Base-by-base conservation (phyloP, 2,797 vertebrate species). In the Borostomias antarcticus region DNA sequence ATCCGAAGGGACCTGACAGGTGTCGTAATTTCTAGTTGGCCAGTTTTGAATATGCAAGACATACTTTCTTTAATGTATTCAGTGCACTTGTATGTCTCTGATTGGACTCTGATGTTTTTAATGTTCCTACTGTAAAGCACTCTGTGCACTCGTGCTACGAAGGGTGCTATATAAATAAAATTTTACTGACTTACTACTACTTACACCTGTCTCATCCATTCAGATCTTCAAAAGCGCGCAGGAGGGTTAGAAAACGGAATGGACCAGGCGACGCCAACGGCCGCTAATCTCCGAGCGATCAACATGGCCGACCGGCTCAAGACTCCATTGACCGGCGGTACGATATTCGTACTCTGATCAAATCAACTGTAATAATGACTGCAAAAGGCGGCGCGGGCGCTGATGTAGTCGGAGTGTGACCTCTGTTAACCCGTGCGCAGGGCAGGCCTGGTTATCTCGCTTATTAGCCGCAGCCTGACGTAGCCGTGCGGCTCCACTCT, bases 331-430 rank as follows among this genome's bases (percentile, higher is more conserved):
- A 59, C 57, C 57, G 25, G 7, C 35, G 9, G 19, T 5, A 8
- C 37, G 13, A 15, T 58, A 58, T 59, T 35, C 25, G n/a, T n/a
- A 28, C 58, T 26, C 13, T 13, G 28, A 23, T 45, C 23, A 26
- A 59, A 59, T 43, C 17, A 17, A 56, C 9, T 4, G 17, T 17
- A 45, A 43, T 25, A n/a, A 17, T n/a, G n/a, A n/a, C 13, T 45
- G 40, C 23, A 17, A 5, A 9, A 9, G 40, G 13, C 11, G 10
- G 58, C 23, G 0, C 28, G 13, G 5, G 58, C 58, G 23, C 43
- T 59, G 58, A 59, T 59, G 23, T 43, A 43, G 58, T 43, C 58
- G 3, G 35, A 7, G 33, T 8, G 57, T 43, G 26, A 59, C 58
- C 58, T 59, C 23, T 4, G 58, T 45, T 59, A 59, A 59, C 58